Evolutionary conservation across 2,888 invertebrate genomes (phyloP).

Genomic region (Julus scandinavius): DNA sequence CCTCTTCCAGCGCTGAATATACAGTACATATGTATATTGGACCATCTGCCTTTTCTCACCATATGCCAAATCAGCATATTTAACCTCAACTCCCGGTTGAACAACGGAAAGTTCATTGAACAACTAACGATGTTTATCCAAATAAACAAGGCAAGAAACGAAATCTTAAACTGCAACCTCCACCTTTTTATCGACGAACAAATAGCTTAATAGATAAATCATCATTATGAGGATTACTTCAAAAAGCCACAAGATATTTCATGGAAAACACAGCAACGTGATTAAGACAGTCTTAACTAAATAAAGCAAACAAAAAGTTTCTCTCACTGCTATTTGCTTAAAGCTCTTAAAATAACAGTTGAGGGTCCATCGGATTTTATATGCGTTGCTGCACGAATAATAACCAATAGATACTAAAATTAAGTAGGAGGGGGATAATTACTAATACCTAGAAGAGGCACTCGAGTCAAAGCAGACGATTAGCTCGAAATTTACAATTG

Average conservation of each 20-base stretch:
- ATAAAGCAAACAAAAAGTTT: neutral
- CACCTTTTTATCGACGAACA: neutral
- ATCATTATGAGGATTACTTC: slow-evolving; percentile 11
- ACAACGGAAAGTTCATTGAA: neutral
- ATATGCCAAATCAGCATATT: slow-evolving; percentile 22
- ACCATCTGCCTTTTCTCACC: neutral
- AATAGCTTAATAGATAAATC: neutral
- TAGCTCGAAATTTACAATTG: neutral
- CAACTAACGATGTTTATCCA: neutral
- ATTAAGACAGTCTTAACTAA: neutral
- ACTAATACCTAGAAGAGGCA: neutral
- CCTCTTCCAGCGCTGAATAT: neutral
- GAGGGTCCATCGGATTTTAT: neutral
- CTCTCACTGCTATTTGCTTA: neutral
- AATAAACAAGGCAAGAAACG: neutral
- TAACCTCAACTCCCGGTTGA: neutral
- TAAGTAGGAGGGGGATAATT: neutral
- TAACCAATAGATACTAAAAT: neutral
- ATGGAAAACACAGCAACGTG: neutral
- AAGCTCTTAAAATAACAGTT: neutral
- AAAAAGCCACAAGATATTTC: neutral
- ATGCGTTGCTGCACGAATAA: neutral
- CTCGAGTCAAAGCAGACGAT: neutral
- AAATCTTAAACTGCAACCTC: neutral
- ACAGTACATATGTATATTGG: neutral